phyloP scores from a whole-genome alignment of 1,140 invertebrate genomes.

The Samia ricini region DNA sequence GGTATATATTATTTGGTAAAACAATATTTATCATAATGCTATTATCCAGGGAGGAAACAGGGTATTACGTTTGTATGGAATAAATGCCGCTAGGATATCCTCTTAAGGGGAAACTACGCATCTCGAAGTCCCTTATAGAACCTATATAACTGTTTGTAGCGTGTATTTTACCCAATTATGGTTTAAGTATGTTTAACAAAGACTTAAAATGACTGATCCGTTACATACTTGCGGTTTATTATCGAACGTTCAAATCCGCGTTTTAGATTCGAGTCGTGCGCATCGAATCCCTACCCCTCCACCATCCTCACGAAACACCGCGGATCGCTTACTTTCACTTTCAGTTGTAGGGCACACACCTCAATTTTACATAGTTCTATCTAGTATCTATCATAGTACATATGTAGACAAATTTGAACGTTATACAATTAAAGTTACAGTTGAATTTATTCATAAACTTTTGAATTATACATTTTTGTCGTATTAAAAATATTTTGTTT shows the following conservation, averaged over 20 bases:
- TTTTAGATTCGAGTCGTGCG: conserved; percentile 61
- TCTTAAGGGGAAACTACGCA: too few species aligned
- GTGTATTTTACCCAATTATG: too few species aligned
- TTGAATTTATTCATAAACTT: conserved; percentile 17
- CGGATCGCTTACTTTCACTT: conserved; percentile 64
- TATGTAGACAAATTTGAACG: neutral
- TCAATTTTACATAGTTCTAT: conserved; percentile 34
- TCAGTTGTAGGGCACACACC: conserved; percentile 66
- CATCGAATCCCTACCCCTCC: conserved; percentile 34
- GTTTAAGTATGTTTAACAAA: too few species aligned
- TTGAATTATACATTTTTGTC: conserved; percentile 41
- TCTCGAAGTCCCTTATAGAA: too few species aligned
- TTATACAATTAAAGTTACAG: conserved; percentile 10
- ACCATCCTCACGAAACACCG: neutral
- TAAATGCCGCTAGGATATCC: too few species aligned
- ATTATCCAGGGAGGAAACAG: too few species aligned
- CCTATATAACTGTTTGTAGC: too few species aligned
- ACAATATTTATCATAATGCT: too few species aligned
- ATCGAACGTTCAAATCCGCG: conserved; percentile 65
- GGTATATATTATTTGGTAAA: too few species aligned
- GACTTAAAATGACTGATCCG: too few species aligned
- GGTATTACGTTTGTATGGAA: too few species aligned
- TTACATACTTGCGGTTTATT: conserved; percentile 47
- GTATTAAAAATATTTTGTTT: conserved; percentile 25
- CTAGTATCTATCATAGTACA: neutral